Evolutionary conservation across 2,888 invertebrate species (phyloP), one percentile per base, ranked within the genome.

Genomic region (Pardosa pseudoannulata): DNA sequence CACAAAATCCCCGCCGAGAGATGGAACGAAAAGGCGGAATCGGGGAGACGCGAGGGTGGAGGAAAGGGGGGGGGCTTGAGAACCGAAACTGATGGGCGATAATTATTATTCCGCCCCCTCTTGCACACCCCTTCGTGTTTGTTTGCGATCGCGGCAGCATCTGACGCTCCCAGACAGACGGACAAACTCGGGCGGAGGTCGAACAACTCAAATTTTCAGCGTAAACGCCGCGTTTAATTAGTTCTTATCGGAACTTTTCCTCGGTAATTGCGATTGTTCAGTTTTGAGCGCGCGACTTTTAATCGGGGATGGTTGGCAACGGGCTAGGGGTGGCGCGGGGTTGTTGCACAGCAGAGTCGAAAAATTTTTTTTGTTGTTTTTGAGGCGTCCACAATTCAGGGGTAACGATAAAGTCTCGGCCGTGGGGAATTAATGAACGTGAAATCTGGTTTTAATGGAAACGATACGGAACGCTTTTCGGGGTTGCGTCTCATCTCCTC

Each of bases 221-320:
- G 70, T 71, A 62, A n/a, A 27, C 68, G 75, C 72, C 79, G 75
- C 79, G 46, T 78, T 85, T 85, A 85, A 85, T 85, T 85, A 85
- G 85, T 85, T 79, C 75, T 85, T 85, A 85, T 85, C 85, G 71
- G 78, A 73, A 73, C 64, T 78, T 73, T 73, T 28, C 64, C 79
- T n/a, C 79, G 68, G 85, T 79, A 85, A 85, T 85, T 85, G 85
- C 85, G 41, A 85, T 85, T 83, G 82, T 83, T 83, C 74, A 41
- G n/a, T n/a, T n/a, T n/a, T n/a, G n/a, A n/a, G 19, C 19, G 67
- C 50, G 64, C 68, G 80, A 80, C 80, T 80, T 80, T 80, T 80
- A 80, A 74, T 74, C 73, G n/a, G 41, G 46, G 31, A 32, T 23
- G 68, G 46, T 65, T 31, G 29, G 36, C 27, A 28, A n/a, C 28